A percentile compares a stretch with the other conserved stretches of the same genome.
These are phyloP conservation scores for Stigmatopora argus DNA, from an alignment of 2,113 vertebrate genomes.

Conservation along the genomic window DNA sequence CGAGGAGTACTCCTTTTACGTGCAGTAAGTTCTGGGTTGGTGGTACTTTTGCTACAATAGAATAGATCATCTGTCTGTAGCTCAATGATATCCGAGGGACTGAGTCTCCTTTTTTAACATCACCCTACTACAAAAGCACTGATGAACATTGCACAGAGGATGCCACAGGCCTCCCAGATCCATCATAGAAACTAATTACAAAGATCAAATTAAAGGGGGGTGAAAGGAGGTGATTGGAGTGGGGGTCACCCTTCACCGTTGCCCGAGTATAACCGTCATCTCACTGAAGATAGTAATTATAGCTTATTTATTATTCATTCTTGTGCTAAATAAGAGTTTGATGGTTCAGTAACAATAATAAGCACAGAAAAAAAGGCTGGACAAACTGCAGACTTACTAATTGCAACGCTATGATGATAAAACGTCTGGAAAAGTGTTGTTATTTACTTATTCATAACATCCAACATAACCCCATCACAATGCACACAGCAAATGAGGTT, in stretches of 20 bases:
- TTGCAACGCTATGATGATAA: conserved; percentile 69
- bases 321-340: conserved; percentile 94
- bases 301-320: conserved; percentile 99
- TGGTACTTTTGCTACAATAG: conserved; percentile 5
- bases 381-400: conserved; percentile 73
- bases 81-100: conserved; percentile 61
- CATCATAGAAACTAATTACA: conserved; percentile 98
- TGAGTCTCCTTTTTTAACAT: conserved; percentile 26
- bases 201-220: conserved; percentile 95
- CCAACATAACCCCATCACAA: conserved; percentile 44
- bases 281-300: conserved; percentile 95
- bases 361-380: conserved; percentile 63
- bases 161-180: conserved; percentile 88
- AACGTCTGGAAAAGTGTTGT: conserved; percentile 67
- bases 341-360: conserved; percentile 89
- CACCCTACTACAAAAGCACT: conserved; percentile 54
- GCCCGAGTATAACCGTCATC: conserved; percentile 84
- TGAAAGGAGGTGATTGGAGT: conserved; percentile 39
- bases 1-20: background rate
- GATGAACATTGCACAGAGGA: conserved; percentile 74
- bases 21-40: conserved; percentile 8
- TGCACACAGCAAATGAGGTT: conserved; percentile 43
- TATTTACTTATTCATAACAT: conserved; percentile 72
- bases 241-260: conserved; percentile 76
- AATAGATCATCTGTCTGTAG: conserved; percentile 28